Percentiles rank a stretch among this genome's conserved stretches.
These are phyloP conservation scores for Oconnorella tubifera DNA, from an alignment of 2,888 invertebrate genomes.

Conservation along the genomic window DNA sequence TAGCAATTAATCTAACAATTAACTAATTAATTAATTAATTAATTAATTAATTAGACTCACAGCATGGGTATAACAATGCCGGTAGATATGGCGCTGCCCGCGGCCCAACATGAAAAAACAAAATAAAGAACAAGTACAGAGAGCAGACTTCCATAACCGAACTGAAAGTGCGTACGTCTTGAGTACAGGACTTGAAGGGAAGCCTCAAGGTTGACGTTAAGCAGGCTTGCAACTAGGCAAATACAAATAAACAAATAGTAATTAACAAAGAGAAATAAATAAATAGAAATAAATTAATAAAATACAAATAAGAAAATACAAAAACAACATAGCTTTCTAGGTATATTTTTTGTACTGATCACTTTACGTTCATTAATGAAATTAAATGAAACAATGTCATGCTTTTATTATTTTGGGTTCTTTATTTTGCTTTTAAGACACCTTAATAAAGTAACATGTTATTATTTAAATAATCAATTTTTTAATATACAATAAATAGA, in stretches of 20 bases:
- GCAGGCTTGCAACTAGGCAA: conserved; percentile 33
- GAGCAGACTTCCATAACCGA: conserved; percentile 33
- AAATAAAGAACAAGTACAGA: conserved; percentile 29
- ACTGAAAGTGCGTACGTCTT: conserved; percentile 41
- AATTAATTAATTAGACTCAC: conserved; percentile 25
- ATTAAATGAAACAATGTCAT: no score
- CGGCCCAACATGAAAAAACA: conserved; percentile 30
- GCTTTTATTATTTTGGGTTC: no score
- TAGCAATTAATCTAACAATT: no score
- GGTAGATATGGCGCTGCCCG: conserved; percentile 33
- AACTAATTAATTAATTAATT: no score
- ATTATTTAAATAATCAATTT: no score
- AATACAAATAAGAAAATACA: no score
- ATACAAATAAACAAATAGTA: neutral
- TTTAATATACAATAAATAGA: no score
- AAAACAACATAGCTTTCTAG: no score
- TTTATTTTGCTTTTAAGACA: no score
- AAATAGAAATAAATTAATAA: neutral
- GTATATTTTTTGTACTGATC: no score
- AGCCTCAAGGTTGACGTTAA: conserved; percentile 40
- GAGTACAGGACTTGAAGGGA: conserved; percentile 44
- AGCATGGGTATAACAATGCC: conserved; percentile 35
- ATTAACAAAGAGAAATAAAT: neutral
- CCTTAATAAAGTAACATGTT: no score
- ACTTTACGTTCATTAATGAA: no score